These are phyloP conservation scores for Elmis aenea DNA, from an alignment of 2,888 invertebrate genomes.

Conservation along the genomic window DNA sequence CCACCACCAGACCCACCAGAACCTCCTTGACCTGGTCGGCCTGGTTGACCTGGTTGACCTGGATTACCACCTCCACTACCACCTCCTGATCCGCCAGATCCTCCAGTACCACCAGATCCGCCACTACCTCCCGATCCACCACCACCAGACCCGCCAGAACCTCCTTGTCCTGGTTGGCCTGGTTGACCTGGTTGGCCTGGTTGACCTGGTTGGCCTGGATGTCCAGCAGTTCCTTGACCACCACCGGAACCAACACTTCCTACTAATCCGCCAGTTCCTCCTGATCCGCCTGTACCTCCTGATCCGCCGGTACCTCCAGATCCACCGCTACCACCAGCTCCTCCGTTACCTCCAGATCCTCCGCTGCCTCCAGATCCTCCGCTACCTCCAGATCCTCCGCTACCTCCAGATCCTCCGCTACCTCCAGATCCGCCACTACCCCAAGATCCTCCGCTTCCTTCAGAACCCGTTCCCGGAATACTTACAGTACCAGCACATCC, in stretches of 20 bases:
- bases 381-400: constrained; percentile 6
- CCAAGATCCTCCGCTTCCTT: constrained; percentile 1
- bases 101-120: constrained; percentile 5
- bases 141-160: neutral
- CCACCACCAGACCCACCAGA: neutral
- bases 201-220: constrained; percentile 12
- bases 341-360: constrained; percentile 5
- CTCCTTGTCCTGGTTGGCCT: constrained; percentile 7
- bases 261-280: neutral
- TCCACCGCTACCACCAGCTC: constrained; percentile 5
- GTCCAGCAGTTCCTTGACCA: constrained; percentile 1
- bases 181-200: constrained; percentile 6
- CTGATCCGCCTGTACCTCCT: constrained; percentile 1
- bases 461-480: constrained; percentile 3
- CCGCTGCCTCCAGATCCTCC: constrained; percentile 5
- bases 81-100: constrained; percentile 5
- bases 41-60: constrained; percentile 6
- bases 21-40: constrained; percentile 6
- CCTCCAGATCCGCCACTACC: constrained; percentile 3
- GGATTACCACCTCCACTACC: constrained; percentile 16
- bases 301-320: constrained; percentile 1
- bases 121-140: constrained; percentile 2
- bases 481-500: neutral
- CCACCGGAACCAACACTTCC: constrained; percentile 4
- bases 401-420: constrained; percentile 2